phyloP scores from a whole-genome alignment of 1,140 invertebrate genomes.

The Heliconius hermathena region DNA sequence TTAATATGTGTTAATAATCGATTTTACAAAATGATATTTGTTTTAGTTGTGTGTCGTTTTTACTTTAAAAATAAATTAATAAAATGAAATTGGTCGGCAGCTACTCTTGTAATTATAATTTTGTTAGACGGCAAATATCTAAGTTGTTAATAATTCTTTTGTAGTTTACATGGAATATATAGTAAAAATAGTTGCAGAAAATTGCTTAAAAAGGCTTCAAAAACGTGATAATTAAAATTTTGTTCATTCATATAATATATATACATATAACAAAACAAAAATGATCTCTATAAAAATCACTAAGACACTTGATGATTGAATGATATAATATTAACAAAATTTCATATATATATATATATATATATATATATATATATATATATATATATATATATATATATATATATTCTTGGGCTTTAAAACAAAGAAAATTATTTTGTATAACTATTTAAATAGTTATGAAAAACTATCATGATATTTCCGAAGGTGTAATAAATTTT shows the following conservation, averaged over 20 bases:
- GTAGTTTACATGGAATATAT: neutral
- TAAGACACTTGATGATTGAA: neutral
- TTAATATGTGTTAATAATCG: neutral
- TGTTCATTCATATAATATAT: neutral
- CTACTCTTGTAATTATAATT: neutral
- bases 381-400: neutral
- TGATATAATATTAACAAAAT: conserved; percentile 1
- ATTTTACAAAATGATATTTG: neutral
- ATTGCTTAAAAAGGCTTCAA: neutral
- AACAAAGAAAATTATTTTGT: too few species aligned
- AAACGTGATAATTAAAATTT: neutral
- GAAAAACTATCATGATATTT: too few species aligned
- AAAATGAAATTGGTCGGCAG: neutral
- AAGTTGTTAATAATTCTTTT: neutral
- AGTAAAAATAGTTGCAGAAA: neutral
- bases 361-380: neutral
- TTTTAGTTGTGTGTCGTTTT: neutral
- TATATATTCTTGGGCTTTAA: neutral
- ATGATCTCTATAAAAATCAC: conserved; percentile 4
- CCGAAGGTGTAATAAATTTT: too few species aligned
- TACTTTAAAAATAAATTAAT: neutral
- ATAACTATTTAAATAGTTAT: too few species aligned
- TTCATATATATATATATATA: neutral
- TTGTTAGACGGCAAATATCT: neutral
- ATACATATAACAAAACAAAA: neutral